Conservation (phyloP, 2,113 vertebrate species). For the Pangasianodon hypophthalmus region DNA sequence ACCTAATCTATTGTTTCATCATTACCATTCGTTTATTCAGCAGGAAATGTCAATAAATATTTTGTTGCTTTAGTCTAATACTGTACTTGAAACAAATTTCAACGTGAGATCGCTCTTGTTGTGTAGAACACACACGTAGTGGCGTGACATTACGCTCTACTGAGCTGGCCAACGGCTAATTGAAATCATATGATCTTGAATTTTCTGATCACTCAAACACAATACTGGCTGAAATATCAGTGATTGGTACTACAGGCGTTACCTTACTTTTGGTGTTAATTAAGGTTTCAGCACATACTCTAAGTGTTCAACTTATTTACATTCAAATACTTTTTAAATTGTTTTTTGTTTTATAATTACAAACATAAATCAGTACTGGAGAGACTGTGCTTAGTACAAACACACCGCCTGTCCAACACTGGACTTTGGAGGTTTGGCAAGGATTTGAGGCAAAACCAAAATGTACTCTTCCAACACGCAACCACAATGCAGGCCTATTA, state of each 20-base stretch:
- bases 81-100: not conserved
- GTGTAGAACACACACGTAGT: not conserved
- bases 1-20: not conserved
- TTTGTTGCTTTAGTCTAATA: not conserved
- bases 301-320: not conserved
- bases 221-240: constrained; percentile 8
- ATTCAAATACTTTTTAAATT: not conserved
- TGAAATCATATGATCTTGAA: constrained; percentile 16
- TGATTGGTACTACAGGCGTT: not conserved
- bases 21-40: not conserved
- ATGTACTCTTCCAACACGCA: constrained; percentile 23
- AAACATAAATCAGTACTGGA: constrained; percentile 18
- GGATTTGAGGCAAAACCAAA: constrained; percentile 29
- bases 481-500: constrained; percentile 22
- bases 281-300: constrained; percentile 5
- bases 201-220: constrained; percentile 13
- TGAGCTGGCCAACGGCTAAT: constrained; percentile 1
- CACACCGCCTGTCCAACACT: not conserved
- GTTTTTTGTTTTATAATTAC: not conserved
- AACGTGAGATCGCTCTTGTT: not conserved
- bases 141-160: constrained; percentile 11
- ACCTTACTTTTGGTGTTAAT: not conserved
- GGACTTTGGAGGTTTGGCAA: constrained; percentile 26
- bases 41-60: not conserved
- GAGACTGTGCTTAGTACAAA: constrained; percentile 9